phyloP scores from a whole-genome alignment of 2,797 vertebrate genomes.

The Siniperca obscura region DNA sequence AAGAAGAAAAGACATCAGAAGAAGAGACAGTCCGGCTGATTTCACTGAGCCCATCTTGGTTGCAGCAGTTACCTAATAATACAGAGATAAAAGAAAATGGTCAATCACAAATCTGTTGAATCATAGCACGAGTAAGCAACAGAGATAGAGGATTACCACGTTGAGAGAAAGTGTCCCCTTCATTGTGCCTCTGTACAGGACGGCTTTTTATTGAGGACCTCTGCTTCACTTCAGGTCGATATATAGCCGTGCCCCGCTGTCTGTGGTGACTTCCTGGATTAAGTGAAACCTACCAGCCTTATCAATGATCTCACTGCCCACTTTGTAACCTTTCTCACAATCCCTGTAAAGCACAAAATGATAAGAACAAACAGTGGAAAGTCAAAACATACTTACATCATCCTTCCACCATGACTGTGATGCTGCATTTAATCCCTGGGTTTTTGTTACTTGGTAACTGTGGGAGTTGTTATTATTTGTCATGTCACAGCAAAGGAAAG shows the following conservation, averaged over 20 bases:
- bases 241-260: slow-evolving; percentile 74
- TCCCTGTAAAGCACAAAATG: slow-evolving; percentile 71
- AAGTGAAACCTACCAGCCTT: slow-evolving; percentile 70
- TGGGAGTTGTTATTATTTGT: slow-evolving; percentile 55
- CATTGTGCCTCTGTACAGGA: slow-evolving; percentile 49
- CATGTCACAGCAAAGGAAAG: slow-evolving; percentile 45
- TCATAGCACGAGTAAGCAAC: not conserved
- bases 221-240: slow-evolving; percentile 44
- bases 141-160: slow-evolving; percentile 60
- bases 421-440: slow-evolving; percentile 69
- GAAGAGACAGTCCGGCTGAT: slow-evolving; percentile 85
- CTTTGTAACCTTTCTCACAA: slow-evolving; percentile 68
- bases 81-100: slow-evolving; percentile 43
- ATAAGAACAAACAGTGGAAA: slow-evolving; percentile 66
- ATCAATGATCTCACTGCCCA: slow-evolving; percentile 76
- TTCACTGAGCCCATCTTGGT: slow-evolving; percentile 87
- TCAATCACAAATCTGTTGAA: slow-evolving; percentile 21
- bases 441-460: slow-evolving; percentile 75
- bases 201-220: slow-evolving; percentile 44
- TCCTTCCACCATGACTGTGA: slow-evolving; percentile 66
- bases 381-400: slow-evolving; percentile 70
- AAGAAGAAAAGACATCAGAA: slow-evolving; percentile 87
- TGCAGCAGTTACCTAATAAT: slow-evolving; percentile 57
- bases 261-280: slow-evolving; percentile 69
- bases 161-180: slow-evolving; percentile 57